Percentiles rank a stretch among this genome's conserved stretches.
Conservation (phyloP, 1,140 invertebrate genomes). For the Caenorhabditis briggsae region DNA sequence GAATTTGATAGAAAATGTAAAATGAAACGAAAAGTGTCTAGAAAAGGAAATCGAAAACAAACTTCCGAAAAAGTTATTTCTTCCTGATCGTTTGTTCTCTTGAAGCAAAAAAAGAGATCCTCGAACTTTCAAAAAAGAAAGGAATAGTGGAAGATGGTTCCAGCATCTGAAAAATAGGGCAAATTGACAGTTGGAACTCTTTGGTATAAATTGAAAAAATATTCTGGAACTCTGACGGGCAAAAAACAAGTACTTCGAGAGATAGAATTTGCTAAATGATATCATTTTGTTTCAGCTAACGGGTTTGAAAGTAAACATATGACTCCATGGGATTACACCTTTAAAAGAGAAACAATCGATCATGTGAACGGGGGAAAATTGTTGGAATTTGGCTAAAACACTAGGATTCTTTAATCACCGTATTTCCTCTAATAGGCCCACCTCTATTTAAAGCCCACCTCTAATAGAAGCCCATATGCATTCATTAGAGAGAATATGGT, state of each 20-base stretch:
- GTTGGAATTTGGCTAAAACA: neutral
- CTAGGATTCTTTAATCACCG: neutral
- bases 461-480: too few relatives aligned
- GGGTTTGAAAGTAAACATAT: neutral
- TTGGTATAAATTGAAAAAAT: too few relatives aligned
- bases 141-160: neutral
- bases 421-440: too few relatives aligned
- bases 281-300: conserved; percentile 13
- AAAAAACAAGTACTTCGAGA: neutral
- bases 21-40: neutral
- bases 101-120: neutral
- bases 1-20: neutral
- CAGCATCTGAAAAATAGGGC: too few relatives aligned
- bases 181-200: too few relatives aligned
- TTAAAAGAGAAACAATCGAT: conserved; percentile 3
- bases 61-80: too few relatives aligned
- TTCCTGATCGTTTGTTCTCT: neutral
- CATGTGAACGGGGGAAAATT: neutral
- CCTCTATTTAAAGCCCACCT: too few relatives aligned
- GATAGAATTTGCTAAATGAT: neutral
- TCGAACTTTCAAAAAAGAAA: neutral
- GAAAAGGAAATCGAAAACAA: neutral
- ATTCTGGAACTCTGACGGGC: neutral
- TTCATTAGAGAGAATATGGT: too few relatives aligned
- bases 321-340: neutral